Conservation (phyloP, 2,888 invertebrate species). For the Drosophila maculinotata region DNA sequence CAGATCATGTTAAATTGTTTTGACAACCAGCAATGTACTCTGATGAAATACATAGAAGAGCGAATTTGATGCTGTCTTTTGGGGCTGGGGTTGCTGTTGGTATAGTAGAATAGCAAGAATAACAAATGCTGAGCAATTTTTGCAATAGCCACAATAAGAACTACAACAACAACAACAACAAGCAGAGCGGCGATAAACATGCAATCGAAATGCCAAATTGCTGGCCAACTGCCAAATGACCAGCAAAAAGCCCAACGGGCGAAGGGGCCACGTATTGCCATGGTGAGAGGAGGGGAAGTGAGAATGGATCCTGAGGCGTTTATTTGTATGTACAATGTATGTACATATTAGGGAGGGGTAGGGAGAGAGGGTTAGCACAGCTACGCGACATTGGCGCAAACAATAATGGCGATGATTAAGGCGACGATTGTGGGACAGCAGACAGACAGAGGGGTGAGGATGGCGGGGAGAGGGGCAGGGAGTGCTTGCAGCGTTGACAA, state of each 20-base stretch:
- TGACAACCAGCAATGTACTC: conserved; percentile 2
- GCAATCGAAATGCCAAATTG: conserved; percentile 79
- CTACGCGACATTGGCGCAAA: conserved; percentile 26
- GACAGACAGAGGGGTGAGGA: conserved; percentile 6
- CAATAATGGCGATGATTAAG: conserved; percentile 66
- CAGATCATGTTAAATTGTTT: conserved; percentile 6
- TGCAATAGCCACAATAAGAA: conserved; percentile 39
- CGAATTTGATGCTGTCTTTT: background rate
- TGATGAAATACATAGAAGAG: conserved; percentile 17
- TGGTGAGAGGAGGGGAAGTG: background rate
- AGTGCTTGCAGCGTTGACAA: conserved; percentile 53
- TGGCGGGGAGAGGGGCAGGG: background rate
- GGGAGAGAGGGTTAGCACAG: conserved; percentile 2
- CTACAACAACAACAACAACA: too few relatives aligned
- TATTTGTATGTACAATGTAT: background rate
- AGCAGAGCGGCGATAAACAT: conserved; percentile 56
- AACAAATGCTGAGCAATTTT: conserved; percentile 53
- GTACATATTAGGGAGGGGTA: background rate
- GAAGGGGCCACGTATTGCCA: conserved; percentile 8
- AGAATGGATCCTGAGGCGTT: conserved; percentile 26
- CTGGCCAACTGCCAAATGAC: conserved; percentile 77
- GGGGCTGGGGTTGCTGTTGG: background rate
- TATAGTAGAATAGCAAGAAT: conserved; percentile 18
- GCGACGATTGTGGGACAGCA: conserved; percentile 41
- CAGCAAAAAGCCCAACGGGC: conserved; percentile 49